These are phyloP conservation scores for Apodemus agrarius DNA, from an alignment of 2,797 vertebrate genomes.

Conservation along the genomic window DNA sequence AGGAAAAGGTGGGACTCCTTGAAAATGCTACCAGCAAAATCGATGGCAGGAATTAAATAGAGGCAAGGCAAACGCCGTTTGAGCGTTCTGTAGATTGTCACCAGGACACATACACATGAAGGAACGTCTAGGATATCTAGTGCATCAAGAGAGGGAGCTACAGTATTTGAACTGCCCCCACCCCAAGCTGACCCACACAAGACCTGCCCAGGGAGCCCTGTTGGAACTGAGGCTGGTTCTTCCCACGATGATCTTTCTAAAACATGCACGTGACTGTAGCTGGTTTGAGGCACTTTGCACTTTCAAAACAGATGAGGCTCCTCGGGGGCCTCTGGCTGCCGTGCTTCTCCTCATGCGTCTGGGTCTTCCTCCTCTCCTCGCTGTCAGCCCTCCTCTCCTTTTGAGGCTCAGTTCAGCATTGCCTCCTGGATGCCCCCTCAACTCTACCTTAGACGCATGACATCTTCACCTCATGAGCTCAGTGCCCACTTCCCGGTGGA, in stretches of 20 bases:
- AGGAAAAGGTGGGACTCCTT: not conserved
- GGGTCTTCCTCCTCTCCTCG: not conserved
- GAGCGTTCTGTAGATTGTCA: not conserved
- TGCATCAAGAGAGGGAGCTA: not conserved
- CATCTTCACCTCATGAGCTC: not conserved
- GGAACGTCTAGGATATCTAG: not conserved
- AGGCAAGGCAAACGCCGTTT: not conserved
- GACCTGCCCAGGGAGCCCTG: not conserved
- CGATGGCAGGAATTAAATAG: not conserved
- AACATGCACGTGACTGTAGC: not conserved
- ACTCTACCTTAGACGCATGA: not conserved
- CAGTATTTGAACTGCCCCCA: not conserved
- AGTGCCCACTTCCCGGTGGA: no score
- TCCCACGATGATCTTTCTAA: not conserved
- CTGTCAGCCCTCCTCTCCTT: not conserved
- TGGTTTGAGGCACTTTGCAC: not conserved
- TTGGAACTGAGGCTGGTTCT: not conserved
- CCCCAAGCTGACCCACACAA: not conserved
- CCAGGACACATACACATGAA: not conserved
- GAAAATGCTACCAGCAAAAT: not conserved
- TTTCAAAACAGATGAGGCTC: no score
- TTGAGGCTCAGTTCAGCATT: not conserved
- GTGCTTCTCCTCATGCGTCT: not conserved
- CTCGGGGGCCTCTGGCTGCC: not conserved
- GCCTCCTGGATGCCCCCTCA: not conserved